Conservation (phyloP, 1,140 invertebrate species). For the Drosophila melanogaster region DNA sequence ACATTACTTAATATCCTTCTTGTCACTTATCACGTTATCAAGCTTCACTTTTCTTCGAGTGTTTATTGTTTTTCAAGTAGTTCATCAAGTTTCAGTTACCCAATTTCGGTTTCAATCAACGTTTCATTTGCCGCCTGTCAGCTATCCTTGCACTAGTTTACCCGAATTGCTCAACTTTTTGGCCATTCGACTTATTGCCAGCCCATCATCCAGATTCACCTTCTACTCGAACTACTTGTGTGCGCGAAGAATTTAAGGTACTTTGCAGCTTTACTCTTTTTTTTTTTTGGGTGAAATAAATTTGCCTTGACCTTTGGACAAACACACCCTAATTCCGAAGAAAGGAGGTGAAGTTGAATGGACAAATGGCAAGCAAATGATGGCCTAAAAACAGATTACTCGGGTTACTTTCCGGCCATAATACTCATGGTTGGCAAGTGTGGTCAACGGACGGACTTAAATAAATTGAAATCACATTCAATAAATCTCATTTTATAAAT, state of each 20-base stretch:
- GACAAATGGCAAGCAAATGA: slow-evolving; percentile 46
- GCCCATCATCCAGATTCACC: background rate
- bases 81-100: background rate
- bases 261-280: slow-evolving; percentile 3
- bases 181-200: slow-evolving; percentile 7
- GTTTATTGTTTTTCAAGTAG: background rate
- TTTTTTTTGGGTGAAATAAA: slow-evolving; percentile 11
- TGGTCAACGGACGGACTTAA: background rate
- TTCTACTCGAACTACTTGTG: slow-evolving; percentile 4
- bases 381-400: slow-evolving; percentile 7
- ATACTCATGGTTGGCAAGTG: slow-evolving; percentile 1
- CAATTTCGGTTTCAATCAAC: slow-evolving; percentile 8
- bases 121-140: slow-evolving; percentile 7
- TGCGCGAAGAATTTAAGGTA: slow-evolving; percentile 18
- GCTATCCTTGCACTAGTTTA: slow-evolving; percentile 33
- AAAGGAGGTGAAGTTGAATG: slow-evolving; percentile 20
- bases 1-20: background rate
- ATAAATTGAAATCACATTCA: too few species aligned
- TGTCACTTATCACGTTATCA: background rate
- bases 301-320: slow-evolving; percentile 66
- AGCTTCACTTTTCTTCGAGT: background rate
- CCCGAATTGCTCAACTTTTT: slow-evolving; percentile 32
- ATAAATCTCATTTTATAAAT: background rate
- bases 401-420: slow-evolving; percentile 12
- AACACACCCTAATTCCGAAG: background rate